A percentile compares a stretch with the other conserved stretches of the same genome.
Evolutionary conservation across 2,797 vertebrate genomes (phyloP).

Genomic region (Aselliscus stoliczkanus): DNA sequence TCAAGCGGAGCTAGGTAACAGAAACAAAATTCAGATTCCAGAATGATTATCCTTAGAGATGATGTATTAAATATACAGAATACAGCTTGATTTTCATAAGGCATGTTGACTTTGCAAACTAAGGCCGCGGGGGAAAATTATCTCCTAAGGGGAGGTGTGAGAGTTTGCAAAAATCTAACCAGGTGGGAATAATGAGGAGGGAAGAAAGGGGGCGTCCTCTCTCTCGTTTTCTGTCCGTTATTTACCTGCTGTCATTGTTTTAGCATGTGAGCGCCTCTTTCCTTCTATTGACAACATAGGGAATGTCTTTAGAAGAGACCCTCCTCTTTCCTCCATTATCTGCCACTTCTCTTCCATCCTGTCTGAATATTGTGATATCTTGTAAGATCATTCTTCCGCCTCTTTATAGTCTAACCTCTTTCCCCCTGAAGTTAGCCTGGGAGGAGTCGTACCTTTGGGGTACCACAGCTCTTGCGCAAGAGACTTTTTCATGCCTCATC

Average conservation of each 20-base stretch:
- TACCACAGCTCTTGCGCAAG: fast-evolving
- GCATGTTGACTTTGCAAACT: constrained; percentile 81
- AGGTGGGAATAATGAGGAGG: not conserved
- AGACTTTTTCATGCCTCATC: not conserved
- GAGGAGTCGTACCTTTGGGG: not conserved
- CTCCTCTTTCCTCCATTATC: not conserved
- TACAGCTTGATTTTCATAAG: constrained; percentile 85
- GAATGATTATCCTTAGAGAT: constrained; percentile 85
- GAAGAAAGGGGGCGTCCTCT: not conserved
- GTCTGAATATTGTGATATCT: not conserved
- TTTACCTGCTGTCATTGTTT: no score
- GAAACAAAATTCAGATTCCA: constrained; percentile 85
- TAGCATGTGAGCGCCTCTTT: not conserved
- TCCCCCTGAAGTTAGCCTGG: not conserved
- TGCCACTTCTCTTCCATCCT: not conserved
- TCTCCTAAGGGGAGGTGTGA: constrained; percentile 66
- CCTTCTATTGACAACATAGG: not conserved
- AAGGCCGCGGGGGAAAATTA: constrained; percentile 71
- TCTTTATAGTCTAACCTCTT: not conserved
- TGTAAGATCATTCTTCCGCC: not conserved
- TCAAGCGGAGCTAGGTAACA: constrained; percentile 81
- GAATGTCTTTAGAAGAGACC: not conserved
- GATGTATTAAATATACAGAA: constrained; percentile 85
- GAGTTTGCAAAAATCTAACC: constrained; percentile 34
- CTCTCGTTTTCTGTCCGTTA: not conserved